These are phyloP conservation scores for Drosophila mercatorum DNA, from an alignment of 2,888 invertebrate species.

Conservation along the genomic window DNA sequence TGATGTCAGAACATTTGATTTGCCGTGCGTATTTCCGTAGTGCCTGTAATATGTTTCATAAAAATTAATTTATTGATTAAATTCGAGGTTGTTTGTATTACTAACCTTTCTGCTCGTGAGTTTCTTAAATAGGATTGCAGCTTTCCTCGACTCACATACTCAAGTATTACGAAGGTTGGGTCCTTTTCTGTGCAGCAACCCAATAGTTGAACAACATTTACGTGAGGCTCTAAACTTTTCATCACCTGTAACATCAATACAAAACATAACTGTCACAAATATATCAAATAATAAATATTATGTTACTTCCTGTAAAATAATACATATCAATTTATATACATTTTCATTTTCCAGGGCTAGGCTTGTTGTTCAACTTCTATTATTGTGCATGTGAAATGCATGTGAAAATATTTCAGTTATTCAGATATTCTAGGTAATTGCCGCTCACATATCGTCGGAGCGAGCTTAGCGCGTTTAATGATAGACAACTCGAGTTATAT, in stretches of 20 bases:
- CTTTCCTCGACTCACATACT: constrained; percentile 95
- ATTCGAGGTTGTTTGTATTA: no score
- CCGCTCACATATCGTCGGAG: background rate
- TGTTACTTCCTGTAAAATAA: no score
- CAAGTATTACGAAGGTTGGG: constrained; percentile 96
- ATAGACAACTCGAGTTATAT: constrained; percentile 41
- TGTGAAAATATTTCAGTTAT: constrained; percentile 3
- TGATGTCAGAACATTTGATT: constrained; percentile 92
- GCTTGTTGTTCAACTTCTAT: background rate
- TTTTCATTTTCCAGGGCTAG: background rate
- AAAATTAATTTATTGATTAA: background rate
- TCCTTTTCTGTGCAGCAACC: constrained; percentile 96
- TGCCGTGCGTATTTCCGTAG: constrained; percentile 86
- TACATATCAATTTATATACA: background rate
- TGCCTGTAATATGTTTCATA: constrained; percentile 70
- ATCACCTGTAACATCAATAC: constrained; percentile 87
- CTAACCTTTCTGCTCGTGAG: constrained; percentile 91
- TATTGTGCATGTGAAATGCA: background rate
- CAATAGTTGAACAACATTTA: constrained; percentile 94
- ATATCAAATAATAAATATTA: background rate
- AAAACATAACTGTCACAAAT: no score
- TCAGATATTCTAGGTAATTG: background rate
- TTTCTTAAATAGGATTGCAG: constrained; percentile 94
- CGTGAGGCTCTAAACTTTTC: constrained; percentile 95
- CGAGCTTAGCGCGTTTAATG: constrained; percentile 11